These are phyloP conservation scores for Scolopax rusticola DNA, from an alignment of 2,797 vertebrate genomes.

Conservation along the genomic window DNA sequence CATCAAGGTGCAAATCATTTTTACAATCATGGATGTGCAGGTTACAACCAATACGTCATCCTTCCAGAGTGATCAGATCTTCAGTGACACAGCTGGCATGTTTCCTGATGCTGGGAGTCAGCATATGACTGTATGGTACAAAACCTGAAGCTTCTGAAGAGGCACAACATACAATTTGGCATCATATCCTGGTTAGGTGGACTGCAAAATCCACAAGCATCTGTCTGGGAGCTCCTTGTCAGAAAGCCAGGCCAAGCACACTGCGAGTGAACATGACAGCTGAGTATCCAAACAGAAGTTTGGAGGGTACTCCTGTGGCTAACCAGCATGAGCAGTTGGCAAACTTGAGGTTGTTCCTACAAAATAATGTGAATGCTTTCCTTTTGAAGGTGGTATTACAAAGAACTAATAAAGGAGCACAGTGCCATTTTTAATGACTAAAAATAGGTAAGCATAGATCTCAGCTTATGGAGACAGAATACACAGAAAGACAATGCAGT, in stretches of 20 bases:
- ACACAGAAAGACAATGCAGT: not conserved
- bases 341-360: not conserved
- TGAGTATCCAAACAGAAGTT: not conserved
- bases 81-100: not conserved
- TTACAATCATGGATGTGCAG: not conserved
- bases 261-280: not conserved
- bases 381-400: not conserved
- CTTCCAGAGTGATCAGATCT: not conserved
- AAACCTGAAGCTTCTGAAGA: not conserved
- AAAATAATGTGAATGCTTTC: not conserved
- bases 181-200: not conserved
- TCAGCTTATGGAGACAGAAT: not conserved
- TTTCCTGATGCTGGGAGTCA: not conserved
- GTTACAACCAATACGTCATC: not conserved
- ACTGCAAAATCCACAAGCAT: not conserved
- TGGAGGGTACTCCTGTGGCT: constrained; percentile 6
- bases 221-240: not conserved
- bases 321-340: not conserved
- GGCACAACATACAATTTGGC: not conserved
- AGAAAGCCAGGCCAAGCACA: not conserved
- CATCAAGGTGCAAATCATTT: not conserved
- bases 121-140: not conserved
- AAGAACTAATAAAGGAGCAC: not conserved
- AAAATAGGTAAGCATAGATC: not conserved
- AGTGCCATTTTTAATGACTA: not conserved